phyloP scores from a whole-genome alignment of 2,113 vertebrate genomes.

The Polyodon spathula region DNA sequence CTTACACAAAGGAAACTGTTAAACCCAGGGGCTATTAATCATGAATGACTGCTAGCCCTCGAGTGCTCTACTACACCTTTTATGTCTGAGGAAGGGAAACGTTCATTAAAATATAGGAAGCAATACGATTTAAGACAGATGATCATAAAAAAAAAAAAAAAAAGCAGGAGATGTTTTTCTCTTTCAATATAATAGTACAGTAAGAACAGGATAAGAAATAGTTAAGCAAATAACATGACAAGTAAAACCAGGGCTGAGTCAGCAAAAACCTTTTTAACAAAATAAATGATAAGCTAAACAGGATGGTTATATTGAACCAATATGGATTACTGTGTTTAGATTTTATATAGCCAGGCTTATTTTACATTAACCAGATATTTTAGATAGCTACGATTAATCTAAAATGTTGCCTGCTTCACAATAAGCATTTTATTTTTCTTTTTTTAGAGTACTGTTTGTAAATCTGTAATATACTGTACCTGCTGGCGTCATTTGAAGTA shows the following conservation, averaged over 20 bases:
- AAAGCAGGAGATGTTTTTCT: not conserved
- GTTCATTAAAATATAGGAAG: constrained; percentile 18
- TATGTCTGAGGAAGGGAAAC: not conserved
- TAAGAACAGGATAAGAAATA: not conserved
- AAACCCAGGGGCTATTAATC: constrained; percentile 19
- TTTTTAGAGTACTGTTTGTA: no score
- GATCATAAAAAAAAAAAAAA: constrained; percentile 7
- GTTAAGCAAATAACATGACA: not conserved
- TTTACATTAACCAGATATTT: no score
- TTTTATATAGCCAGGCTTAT: no score
- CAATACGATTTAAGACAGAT: not conserved
- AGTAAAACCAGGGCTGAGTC: not conserved
- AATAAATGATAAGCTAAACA: not conserved
- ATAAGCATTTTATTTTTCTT: no score
- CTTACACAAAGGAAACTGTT: constrained; percentile 6
- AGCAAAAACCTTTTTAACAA: not conserved
- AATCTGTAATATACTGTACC: no score
- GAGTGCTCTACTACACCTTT: not conserved
- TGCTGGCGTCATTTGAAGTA: constrained; percentile 22
- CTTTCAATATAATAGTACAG: not conserved
- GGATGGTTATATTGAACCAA: no score
- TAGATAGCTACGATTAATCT: no score
- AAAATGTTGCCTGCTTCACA: no score
- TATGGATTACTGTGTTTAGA: no score
- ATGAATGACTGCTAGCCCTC: constrained; percentile 9